phyloP scores from a whole-genome alignment of 2,797 vertebrate species.

The Alcedo atthis region DNA sequence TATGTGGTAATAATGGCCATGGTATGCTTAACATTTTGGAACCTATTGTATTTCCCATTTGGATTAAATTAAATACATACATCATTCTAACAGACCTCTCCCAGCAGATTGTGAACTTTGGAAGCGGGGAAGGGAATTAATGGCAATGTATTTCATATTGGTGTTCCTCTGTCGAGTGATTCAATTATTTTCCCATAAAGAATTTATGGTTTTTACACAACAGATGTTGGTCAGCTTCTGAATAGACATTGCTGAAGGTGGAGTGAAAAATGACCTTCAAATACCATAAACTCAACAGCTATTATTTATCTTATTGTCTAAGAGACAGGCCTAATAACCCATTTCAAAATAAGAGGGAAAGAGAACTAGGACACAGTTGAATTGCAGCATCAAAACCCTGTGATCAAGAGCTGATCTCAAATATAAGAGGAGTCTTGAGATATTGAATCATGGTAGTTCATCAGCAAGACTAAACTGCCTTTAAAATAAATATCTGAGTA shows the following conservation, averaged over 20 bases:
- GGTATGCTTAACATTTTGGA: conserved; percentile 64
- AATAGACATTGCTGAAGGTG: conserved; percentile 24
- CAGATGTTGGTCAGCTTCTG: conserved; percentile 63
- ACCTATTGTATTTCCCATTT: conserved; percentile 60
- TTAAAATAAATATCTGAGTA: neutral
- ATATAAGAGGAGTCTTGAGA: neutral
- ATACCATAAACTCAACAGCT: conserved; percentile 42
- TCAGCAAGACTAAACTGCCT: neutral
- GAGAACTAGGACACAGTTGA: neutral
- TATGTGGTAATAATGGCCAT: conserved; percentile 37
- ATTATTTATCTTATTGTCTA: conserved; percentile 55
- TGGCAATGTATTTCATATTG: conserved; percentile 71
- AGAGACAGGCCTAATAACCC: conserved; percentile 16
- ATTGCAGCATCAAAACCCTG: neutral
- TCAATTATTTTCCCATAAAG: conserved; percentile 74
- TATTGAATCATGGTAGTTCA: neutral
- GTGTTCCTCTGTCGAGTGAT: conserved; percentile 59
- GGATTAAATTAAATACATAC: conserved; percentile 78
- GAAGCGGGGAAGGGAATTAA: conserved; percentile 70
- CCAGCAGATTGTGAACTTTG: conserved; percentile 69
- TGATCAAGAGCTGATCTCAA: neutral
- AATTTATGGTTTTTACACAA: conserved; percentile 62
- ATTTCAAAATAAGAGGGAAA: conserved; percentile 15
- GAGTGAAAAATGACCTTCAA: conserved; percentile 57
- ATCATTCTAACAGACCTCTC: conserved; percentile 77